phyloP scores from a whole-genome alignment of 2,113 vertebrate genomes.

The Notiomystis cincta region DNA sequence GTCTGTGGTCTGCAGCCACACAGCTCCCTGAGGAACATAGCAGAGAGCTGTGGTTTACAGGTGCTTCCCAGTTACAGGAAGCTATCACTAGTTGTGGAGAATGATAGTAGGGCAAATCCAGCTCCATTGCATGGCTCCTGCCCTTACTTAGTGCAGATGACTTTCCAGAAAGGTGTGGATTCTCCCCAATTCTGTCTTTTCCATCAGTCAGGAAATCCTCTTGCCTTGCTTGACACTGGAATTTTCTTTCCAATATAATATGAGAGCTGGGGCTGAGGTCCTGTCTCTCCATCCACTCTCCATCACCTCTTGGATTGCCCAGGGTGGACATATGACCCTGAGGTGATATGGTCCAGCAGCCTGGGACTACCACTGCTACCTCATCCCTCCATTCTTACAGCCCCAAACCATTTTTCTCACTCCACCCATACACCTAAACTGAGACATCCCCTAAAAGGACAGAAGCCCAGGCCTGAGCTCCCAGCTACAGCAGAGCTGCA shows the following conservation, averaged over 20 bases:
- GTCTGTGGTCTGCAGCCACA: neutral
- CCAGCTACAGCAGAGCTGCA: neutral
- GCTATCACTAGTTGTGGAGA: neutral
- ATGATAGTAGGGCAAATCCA: neutral
- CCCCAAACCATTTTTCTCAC: neutral
- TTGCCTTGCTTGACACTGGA: neutral
- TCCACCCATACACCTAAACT: fast-evolving
- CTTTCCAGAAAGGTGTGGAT: neutral
- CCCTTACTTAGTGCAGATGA: neutral
- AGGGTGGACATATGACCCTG: too few relatives aligned
- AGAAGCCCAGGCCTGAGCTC: neutral
- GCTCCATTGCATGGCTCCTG: neutral
- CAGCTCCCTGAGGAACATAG: fast-evolving
- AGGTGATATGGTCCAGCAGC: neutral
- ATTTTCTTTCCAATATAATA: neutral
- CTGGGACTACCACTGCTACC: neutral
- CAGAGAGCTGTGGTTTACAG: neutral
- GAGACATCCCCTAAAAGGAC: neutral
- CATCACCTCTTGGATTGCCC: neutral
- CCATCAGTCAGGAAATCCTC: neutral
- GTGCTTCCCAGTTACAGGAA: neutral
- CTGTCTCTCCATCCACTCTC: neutral
- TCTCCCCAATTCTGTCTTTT: neutral
- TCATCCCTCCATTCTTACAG: neutral
- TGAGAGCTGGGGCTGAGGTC: neutral